Base-by-base conservation (phyloP, 1,140 invertebrate genomes). In the Aradophagus sp. region DNA sequence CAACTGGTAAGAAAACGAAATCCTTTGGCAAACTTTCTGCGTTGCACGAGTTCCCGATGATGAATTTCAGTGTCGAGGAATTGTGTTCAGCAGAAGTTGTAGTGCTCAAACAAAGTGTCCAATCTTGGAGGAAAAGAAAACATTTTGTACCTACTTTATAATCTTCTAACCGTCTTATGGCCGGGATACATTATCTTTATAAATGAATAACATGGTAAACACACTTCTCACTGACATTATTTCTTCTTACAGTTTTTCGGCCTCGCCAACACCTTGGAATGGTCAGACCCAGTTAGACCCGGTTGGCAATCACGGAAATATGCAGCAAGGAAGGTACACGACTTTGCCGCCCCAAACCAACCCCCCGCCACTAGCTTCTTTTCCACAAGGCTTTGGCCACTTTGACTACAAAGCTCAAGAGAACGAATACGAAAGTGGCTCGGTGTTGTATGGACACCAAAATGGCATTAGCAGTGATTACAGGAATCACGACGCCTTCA, bases 351-450 rank as follows among this genome's bases (percentile, higher is more conserved):
- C 83, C 0, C 83, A 86, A 52, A 85, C 80, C 0, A 84, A 84
- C 73, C 80, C 81, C 10, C 80, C 83, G 4, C 75, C 80, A 0
- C 66, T 84, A 1, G 77, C 84, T 3, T 76, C 77, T 0, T 86
- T 85, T 42, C 81, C 85, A 3, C 81, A 83, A 39, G 77, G 77
- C 0, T 85, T 82, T 52, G 79, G 75, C 44, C 80, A 84, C 29
- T 85, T 84, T 26, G 84, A 85, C 13, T 86, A 83, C 47, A 84
- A 85, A 62, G 77, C 78, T 41, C 78, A 84, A 55, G 85, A 87
- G 35, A 86, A 87, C 47, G 85, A 87, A 16, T 88, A 88, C 45
- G 87, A 88, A 74, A 87, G 86, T 68, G 87, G 87, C 2, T 87
- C 86, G 0, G 75, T 87, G 0, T 80, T 87, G 19, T 87, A 86